Evolutionary conservation across 2,113 vertebrate species (phyloP).

Genomic region (Calypte anna): DNA sequence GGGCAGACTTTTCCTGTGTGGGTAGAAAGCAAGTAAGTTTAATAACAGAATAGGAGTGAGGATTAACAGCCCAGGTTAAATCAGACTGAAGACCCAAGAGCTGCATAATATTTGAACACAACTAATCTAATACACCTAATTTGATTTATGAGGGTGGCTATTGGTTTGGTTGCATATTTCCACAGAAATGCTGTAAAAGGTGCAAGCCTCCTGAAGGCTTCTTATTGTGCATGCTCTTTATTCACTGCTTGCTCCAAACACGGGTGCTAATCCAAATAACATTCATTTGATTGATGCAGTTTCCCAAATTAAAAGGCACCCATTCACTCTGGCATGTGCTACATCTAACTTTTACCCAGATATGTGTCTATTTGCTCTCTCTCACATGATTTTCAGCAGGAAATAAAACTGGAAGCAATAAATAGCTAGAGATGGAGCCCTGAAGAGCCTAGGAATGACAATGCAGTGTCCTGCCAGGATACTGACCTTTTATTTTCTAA

Average conservation of each 20-base stretch:
- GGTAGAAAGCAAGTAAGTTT: background rate
- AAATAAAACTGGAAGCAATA: constrained; percentile 33
- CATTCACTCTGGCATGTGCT: background rate
- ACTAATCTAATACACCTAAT: background rate
- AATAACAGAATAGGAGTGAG: background rate
- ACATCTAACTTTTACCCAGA: constrained; percentile 22
- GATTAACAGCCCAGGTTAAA: background rate
- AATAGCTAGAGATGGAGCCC: constrained; percentile 24
- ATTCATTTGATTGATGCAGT: constrained; percentile 32
- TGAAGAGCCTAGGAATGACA: constrained; percentile 21
- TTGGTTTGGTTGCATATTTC: background rate
- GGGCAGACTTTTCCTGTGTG: background rate
- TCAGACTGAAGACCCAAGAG: background rate
- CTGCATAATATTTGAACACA: background rate
- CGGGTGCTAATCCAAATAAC: background rate
- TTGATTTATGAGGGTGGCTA: background rate
- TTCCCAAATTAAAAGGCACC: constrained; percentile 60
- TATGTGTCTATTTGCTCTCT: constrained; percentile 11
- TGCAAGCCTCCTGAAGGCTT: background rate
- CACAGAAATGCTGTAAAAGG: background rate
- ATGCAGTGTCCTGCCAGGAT: constrained; percentile 23
- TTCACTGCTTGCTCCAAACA: constrained; percentile 35
- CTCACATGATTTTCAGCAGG: background rate
- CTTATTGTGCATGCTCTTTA: background rate
- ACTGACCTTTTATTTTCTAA: constrained; percentile 59